Percentiles rank a stretch among this genome's conserved stretches.
Evolutionary conservation across 92 coral and sea anemone species (phyloP).

Genomic region (Montipora capitata): DNA sequence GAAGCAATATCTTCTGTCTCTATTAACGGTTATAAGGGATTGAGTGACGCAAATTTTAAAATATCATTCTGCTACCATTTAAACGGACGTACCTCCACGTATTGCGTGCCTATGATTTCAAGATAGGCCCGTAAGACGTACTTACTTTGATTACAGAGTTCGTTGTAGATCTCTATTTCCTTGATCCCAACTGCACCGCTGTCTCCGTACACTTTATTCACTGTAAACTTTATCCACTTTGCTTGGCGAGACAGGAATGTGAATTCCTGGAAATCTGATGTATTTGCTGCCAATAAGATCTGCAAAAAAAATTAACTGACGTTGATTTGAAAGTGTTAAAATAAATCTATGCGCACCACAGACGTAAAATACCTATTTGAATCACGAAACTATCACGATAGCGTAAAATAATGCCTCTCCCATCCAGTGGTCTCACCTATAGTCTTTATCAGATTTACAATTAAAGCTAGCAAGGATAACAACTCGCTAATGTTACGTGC

Average conservation of each 20-base stretch:
- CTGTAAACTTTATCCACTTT: slow-evolving; percentile 71
- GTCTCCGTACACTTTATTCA: slow-evolving; percentile 56
- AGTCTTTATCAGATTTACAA: too few species aligned
- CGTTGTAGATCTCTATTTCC: slow-evolving; percentile 80
- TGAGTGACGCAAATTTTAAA: too few species aligned
- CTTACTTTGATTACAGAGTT: slow-evolving; percentile 77
- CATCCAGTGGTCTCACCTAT: too few species aligned
- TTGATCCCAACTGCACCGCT: slow-evolving; percentile 66
- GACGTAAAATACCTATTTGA: not conserved
- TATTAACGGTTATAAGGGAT: too few species aligned
- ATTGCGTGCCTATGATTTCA: too few species aligned
- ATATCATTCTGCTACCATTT: too few species aligned
- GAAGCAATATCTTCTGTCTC: too few species aligned
- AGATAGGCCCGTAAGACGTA: not conserved
- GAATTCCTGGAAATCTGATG: slow-evolving; percentile 64
- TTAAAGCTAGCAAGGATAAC: too few species aligned
- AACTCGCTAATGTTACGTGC: too few species aligned
- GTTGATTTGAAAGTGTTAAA: not conserved
- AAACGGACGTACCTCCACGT: too few species aligned
- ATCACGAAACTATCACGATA: too few species aligned
- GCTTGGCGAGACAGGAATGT: slow-evolving; percentile 70
- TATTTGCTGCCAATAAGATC: slow-evolving; percentile 62
- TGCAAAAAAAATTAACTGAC: slow-evolving; percentile 20
- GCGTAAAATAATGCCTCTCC: too few species aligned
- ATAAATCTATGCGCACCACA: not conserved